Base-by-base conservation (phyloP, 2,797 vertebrate species). In the Crocidura indochinensis region DNA sequence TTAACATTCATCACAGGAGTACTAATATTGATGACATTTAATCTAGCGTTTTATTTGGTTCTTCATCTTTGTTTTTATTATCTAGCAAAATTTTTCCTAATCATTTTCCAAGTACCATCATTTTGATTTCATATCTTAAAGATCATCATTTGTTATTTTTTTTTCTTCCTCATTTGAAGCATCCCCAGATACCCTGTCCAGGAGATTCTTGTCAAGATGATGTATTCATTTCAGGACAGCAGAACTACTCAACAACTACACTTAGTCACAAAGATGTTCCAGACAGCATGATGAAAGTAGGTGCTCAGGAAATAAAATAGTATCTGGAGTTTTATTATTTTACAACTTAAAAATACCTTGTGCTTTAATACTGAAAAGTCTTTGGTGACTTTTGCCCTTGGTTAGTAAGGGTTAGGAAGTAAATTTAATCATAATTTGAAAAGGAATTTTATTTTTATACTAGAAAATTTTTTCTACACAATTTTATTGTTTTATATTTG, bases 221-320 rank as follows among this genome's bases (percentile, higher is more conserved):
- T 26, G 98, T 98, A 80, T 99, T 99, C 96, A 94, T 98, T 98
- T 92, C 98, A 94, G 99, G 98, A 90, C 98, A 98, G 88, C 99
- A 98, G 96, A 98, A 97, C 96, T 99, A 98, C 97, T 95, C 97
- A 2, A 91, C 98, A 96, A 95, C 96, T 86, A 96, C 96, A 0
- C 96, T 98, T 95, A 96, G 96, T 94, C 97, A 97, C 95, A 98
- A 96, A 97, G 98, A 98, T 89, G 44, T 97, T 93, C 95, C 98
- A 88, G 99, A 99, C 92, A 98, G 97, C 78, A 97, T 98, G 96
- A 99, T 99, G 98, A 99, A 99, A 98, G 98, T 99, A 98, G 91
- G 98, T 97, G 64, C 81, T 91, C 96, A 97, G 97, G 97, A 97
- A 96, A 89, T 83, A 82, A 69, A 75, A 7, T 67, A 44, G 26